Conservation (phyloP, 2,113 vertebrate genomes). For the Centrocercus urophasianus region DNA sequence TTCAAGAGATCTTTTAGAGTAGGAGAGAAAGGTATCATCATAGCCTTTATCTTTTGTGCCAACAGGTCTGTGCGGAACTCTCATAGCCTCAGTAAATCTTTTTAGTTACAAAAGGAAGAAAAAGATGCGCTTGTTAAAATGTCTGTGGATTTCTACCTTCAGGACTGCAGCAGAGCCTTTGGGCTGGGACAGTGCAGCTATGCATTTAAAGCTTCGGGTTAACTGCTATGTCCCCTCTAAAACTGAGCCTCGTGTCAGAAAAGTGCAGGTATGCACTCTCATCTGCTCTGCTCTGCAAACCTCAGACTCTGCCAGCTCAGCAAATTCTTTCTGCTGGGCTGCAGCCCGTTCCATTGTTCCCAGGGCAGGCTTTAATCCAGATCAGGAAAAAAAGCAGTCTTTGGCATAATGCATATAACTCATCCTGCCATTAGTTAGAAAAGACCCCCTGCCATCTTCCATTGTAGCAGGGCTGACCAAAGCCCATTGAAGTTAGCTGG, state of each 20-base stretch:
- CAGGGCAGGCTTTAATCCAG: conserved; percentile 66
- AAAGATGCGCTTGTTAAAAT: conserved; percentile 18
- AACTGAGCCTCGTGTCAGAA: conserved; percentile 56
- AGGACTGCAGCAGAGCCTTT: conserved; percentile 5
- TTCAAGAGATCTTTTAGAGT: conserved; percentile 9
- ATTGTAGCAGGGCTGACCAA: conserved; percentile 46
- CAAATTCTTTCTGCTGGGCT: conserved; percentile 67
- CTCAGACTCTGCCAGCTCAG: conserved; percentile 60
- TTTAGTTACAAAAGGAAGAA: conserved; percentile 15
- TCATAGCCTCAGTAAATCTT: neutral
- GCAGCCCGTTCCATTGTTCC: conserved; percentile 65
- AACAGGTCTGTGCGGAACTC: conserved; percentile 18
- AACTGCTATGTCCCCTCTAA: neutral
- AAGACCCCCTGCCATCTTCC: conserved; percentile 20
- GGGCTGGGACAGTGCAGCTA: conserved; percentile 4
- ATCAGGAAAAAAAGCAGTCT: conserved; percentile 58
- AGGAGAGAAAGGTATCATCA: too few relatives aligned
- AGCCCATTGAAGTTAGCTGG: neutral
- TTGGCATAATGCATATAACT: conserved; percentile 59
- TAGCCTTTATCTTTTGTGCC: neutral
- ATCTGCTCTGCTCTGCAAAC: conserved; percentile 68
- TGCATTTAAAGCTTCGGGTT: conserved; percentile 19
- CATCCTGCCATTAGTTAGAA: conserved; percentile 49
- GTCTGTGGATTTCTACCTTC: conserved; percentile 23
- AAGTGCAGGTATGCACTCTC: conserved; percentile 69